These are phyloP conservation scores for Zalophus californianus DNA, from an alignment of 2,797 vertebrate species.

Conservation along the genomic window DNA sequence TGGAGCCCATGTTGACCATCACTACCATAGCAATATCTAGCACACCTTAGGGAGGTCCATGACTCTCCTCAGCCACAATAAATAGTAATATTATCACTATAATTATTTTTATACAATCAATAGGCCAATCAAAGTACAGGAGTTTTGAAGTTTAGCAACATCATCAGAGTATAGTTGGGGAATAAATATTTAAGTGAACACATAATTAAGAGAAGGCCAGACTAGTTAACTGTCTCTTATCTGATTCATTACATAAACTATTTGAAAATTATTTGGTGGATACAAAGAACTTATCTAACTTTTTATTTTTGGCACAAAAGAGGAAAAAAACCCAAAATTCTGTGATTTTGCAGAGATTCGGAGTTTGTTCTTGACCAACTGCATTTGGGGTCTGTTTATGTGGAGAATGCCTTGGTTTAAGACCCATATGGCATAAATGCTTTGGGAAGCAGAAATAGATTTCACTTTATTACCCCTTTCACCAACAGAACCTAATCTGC, in stretches of 20 bases:
- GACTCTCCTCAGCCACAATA: not conserved
- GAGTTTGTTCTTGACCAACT: not conserved
- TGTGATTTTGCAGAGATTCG: not conserved
- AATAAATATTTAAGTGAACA: conserved; percentile 60
- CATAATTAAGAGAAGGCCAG: conserved; percentile 23
- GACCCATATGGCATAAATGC: not conserved
- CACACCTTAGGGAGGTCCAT: not conserved
- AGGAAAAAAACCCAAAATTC: not conserved
- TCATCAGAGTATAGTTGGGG: not conserved
- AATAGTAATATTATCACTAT: not conserved
- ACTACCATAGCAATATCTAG: not conserved
- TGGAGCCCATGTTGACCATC: not conserved
- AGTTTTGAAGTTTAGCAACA: not conserved
- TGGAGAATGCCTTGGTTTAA: not conserved
- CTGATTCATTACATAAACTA: not conserved
- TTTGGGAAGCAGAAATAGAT: conserved; percentile 51
- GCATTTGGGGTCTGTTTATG: not conserved
- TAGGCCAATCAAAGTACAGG: not conserved
- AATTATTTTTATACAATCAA: conserved; percentile 1
- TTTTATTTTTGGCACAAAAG: not conserved
- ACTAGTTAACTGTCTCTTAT: not conserved
- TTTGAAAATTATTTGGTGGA: conserved; percentile 26
- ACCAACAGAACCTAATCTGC: conserved; percentile 47
- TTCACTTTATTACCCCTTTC: not conserved
- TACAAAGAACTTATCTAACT: not conserved